These are phyloP conservation scores for Phalera bucephala DNA, from an alignment of 2,888 invertebrate species.

Conservation along the genomic window DNA sequence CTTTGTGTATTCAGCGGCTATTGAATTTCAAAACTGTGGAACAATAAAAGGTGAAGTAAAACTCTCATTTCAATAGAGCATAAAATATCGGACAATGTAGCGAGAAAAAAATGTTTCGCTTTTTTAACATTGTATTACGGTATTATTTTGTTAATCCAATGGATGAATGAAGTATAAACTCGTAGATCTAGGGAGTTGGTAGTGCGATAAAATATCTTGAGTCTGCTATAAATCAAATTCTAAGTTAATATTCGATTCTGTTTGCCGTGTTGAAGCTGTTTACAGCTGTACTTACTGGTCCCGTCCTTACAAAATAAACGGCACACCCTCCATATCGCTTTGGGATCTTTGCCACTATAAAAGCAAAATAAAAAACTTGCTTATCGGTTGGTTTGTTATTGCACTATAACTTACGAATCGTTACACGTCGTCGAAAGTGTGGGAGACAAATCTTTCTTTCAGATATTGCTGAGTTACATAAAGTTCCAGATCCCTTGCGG, in stretches of 20 bases:
- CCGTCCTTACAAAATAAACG: slow-evolving; percentile 15
- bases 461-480: slow-evolving; percentile 5
- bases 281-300: slow-evolving; percentile 20
- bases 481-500: too few species aligned
- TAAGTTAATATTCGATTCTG: slow-evolving; percentile 13
- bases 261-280: slow-evolving; percentile 19
- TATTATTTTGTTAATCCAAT: slow-evolving; percentile 13
- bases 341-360: slow-evolving; percentile 22
- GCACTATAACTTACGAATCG: slow-evolving; percentile 21
- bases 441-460: slow-evolving; percentile 8
- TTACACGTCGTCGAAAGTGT: background rate
- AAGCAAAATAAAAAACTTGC: slow-evolving; percentile 11
- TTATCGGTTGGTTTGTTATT: slow-evolving; percentile 20
- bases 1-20: slow-evolving; percentile 43
- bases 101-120: slow-evolving; percentile 19
- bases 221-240: too few species aligned
- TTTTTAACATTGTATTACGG: slow-evolving; percentile 12
- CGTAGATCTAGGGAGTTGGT: too few species aligned
- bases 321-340: slow-evolving; percentile 26
- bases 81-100: slow-evolving; percentile 33
- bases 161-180: background rate
- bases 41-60: slow-evolving; percentile 41
- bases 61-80: slow-evolving; percentile 42
- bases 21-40: slow-evolving; percentile 46
- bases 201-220: too few species aligned